Evolutionary conservation across 2,113 vertebrate genomes (phyloP).

Genomic region (Spheniscus mendiculus): DNA sequence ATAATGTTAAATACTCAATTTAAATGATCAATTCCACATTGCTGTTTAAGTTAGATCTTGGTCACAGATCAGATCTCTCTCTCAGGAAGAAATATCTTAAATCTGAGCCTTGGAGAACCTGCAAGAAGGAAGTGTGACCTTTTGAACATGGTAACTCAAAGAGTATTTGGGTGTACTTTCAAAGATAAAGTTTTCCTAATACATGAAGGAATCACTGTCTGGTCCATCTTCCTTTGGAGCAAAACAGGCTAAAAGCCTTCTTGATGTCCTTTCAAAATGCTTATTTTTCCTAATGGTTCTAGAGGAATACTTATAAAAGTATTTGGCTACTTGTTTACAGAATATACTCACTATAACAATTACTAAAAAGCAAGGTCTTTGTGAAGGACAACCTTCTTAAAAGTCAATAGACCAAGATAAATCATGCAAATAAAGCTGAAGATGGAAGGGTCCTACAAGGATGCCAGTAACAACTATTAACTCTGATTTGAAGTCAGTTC

Average conservation of each 20-base stretch:
- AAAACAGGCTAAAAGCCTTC: background rate
- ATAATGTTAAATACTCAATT: background rate
- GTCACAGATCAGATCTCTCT: background rate
- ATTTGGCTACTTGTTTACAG: background rate
- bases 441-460: background rate
- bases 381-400: background rate
- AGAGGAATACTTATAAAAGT: background rate
- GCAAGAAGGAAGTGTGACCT: background rate
- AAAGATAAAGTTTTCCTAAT: background rate
- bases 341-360: background rate
- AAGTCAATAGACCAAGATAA: background rate
- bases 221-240: background rate
- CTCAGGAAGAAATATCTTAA: background rate
- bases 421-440: background rate
- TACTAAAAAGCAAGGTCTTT: background rate
- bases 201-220: background rate
- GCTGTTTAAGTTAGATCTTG: background rate
- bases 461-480: background rate
- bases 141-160: background rate
- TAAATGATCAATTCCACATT: background rate
- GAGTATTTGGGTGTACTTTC: background rate
- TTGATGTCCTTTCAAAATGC: background rate
- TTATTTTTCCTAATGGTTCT: background rate
- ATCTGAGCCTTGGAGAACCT: background rate
- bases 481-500: background rate